A percentile compares a stretch with the other conserved stretches of the same genome.
Conservation (phyloP, 2,888 invertebrate genomes). For the Lasioglossum malachurum region DNA sequence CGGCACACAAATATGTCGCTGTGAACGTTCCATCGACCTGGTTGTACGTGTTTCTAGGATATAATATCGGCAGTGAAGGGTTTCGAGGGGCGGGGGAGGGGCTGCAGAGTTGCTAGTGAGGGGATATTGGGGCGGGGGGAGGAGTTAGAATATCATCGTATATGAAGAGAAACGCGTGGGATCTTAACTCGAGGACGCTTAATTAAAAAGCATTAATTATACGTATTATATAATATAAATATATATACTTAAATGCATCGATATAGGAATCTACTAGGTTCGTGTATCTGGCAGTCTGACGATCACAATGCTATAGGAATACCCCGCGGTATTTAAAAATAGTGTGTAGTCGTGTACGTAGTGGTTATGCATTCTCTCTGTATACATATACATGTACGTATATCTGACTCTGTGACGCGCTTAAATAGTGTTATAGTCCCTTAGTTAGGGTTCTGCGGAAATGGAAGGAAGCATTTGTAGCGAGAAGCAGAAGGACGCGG, state of each 20-base stretch:
- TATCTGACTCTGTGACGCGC: constrained; percentile 30
- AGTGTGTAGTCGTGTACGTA: constrained; percentile 13
- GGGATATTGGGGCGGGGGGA: background rate
- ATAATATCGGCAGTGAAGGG: constrained; percentile 48
- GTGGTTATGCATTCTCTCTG: constrained; percentile 26
- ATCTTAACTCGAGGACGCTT: constrained; percentile 67
- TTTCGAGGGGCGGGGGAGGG: background rate
- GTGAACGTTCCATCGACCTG: constrained; percentile 42
- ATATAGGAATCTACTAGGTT: constrained; percentile 81
- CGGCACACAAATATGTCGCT: constrained; percentile 30
- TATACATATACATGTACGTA: constrained; percentile 13
- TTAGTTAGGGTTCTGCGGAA: constrained; percentile 27
- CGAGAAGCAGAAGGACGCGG: constrained; percentile 57
- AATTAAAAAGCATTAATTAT: constrained; percentile 70
- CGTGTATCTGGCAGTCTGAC: constrained; percentile 81
- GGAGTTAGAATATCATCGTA: constrained; percentile 26
- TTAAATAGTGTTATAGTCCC: background rate
- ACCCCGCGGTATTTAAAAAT: constrained; percentile 72
- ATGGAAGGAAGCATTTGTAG: constrained; percentile 54
- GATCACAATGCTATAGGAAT: constrained; percentile 77
- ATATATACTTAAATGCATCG: constrained; percentile 82
- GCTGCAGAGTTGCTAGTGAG: background rate
- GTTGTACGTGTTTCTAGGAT: constrained; percentile 37
- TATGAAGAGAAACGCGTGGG: constrained; percentile 62
- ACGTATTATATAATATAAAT: constrained; percentile 75